phyloP scores from a whole-genome alignment of 2,888 invertebrate species.

The Archips xylosteana region DNA sequence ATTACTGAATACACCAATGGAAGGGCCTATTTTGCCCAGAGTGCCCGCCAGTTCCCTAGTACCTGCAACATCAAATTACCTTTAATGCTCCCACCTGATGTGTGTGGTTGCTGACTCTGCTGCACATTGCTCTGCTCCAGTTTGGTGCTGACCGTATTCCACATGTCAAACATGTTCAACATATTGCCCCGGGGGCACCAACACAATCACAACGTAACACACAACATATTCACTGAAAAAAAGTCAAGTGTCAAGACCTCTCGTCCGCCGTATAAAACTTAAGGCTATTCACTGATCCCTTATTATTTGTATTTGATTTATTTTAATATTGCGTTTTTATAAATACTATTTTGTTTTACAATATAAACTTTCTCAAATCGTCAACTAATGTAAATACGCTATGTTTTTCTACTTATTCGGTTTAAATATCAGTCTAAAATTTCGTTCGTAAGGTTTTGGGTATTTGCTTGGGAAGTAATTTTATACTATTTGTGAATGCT shows the following conservation, averaged over 20 bases:
- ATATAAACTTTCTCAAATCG: slow-evolving; percentile 84
- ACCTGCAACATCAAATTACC: slow-evolving; percentile 85
- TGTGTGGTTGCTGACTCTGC: slow-evolving; percentile 90
- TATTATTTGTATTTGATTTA: slow-evolving; percentile 70
- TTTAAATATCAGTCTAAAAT: slow-evolving; percentile 84
- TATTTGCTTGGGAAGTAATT: slow-evolving; percentile 72
- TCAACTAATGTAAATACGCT: slow-evolving; percentile 86
- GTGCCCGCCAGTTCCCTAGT: slow-evolving; percentile 25
- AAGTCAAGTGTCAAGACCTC: slow-evolving; percentile 69
- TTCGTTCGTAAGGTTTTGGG: slow-evolving; percentile 82
- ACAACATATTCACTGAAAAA: slow-evolving; percentile 61
- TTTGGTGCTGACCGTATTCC: slow-evolving; percentile 92
- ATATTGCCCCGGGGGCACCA: slow-evolving; percentile 68
- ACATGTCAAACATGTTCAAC: slow-evolving; percentile 93
- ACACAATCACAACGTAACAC: slow-evolving; percentile 51
- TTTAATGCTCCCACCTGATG: slow-evolving; percentile 93
- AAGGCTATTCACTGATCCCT: slow-evolving; percentile 83
- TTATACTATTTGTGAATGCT: slow-evolving; percentile 48
- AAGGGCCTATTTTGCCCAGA: no score
- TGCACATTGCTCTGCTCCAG: slow-evolving; percentile 89
- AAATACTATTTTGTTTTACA: slow-evolving; percentile 54
- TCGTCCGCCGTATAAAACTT: slow-evolving; percentile 78
- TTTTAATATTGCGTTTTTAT: slow-evolving; percentile 61
- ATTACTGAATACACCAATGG: no score
- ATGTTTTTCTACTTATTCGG: slow-evolving; percentile 75